Evolutionary conservation across 2,888 invertebrate species (phyloP).

Genomic region (Epistrophella euchroma): DNA sequence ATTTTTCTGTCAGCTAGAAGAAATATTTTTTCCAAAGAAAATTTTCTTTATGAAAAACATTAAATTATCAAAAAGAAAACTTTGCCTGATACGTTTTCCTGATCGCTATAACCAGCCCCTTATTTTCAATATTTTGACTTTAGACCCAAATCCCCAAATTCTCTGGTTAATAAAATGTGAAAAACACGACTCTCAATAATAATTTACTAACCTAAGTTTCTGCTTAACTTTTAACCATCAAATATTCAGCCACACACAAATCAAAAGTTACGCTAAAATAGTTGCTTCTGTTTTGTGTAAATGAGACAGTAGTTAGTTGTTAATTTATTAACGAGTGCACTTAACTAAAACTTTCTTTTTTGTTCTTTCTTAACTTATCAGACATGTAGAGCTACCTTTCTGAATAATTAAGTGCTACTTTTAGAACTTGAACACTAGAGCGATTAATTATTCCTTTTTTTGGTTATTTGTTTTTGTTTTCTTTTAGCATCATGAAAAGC

Average conservation of each 20-base stretch:
- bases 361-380: neutral
- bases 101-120: too few relatives aligned
- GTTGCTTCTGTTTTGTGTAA: neutral
- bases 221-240: neutral
- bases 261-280: neutral
- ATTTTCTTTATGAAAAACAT: too few relatives aligned
- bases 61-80: too few relatives aligned
- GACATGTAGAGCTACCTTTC: neutral
- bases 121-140: too few relatives aligned
- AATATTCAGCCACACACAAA: neutral
- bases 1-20: too few relatives aligned
- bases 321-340: neutral
- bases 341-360: neutral
- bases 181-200: too few relatives aligned
- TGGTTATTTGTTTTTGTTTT: neutral
- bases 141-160: too few relatives aligned
- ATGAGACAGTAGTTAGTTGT: neutral
- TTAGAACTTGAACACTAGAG: neutral
- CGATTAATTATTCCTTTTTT: neutral
- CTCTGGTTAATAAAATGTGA: too few relatives aligned
- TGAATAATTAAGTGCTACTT: slow-evolving; percentile 1
- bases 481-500: too few relatives aligned
- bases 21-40: too few relatives aligned
- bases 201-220: too few relatives aligned
- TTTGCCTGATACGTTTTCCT: too few relatives aligned